phyloP scores from a whole-genome alignment of 2,797 vertebrate species.

The Vultur gryphus region DNA sequence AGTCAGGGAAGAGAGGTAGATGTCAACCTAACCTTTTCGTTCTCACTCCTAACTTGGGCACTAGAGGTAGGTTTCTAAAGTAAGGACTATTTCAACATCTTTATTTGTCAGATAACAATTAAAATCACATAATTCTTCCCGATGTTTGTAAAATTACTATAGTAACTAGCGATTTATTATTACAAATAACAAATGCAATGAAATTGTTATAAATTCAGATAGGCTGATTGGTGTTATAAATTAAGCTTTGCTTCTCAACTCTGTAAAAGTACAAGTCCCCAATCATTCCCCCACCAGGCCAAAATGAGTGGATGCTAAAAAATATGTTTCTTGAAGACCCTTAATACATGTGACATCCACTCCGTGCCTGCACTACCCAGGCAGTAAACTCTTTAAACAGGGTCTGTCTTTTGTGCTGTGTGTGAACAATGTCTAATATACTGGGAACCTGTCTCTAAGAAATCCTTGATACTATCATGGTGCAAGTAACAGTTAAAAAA shows the following conservation, averaged over 20 bases:
- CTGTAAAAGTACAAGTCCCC: not conserved
- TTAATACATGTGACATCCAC: not conserved
- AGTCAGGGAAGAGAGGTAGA: not conserved
- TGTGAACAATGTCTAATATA: not conserved
- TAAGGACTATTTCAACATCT: not conserved
- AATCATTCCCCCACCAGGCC: not conserved
- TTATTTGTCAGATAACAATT: not conserved
- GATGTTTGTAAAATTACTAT: not conserved
- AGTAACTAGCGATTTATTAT: not conserved
- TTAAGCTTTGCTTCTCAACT: not conserved
- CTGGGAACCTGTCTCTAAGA: not conserved
- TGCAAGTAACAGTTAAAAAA: not conserved
- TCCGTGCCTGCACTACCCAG: rapidly evolving
- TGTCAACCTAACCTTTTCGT: not conserved
- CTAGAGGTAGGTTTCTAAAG: not conserved
- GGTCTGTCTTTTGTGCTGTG: not conserved
- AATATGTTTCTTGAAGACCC: not conserved
- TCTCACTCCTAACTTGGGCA: not conserved
- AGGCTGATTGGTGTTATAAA: not conserved
- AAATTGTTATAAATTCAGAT: not conserved
- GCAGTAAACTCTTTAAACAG: not conserved
- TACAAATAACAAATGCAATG: not conserved
- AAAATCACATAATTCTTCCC: not conserved
- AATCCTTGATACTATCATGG: not conserved
- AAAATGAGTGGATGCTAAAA: not conserved